Evolutionary conservation across 2,888 invertebrate genomes (phyloP), one percentile per base, ranked within the genome.

Genomic region (Thera britannica): DNA sequence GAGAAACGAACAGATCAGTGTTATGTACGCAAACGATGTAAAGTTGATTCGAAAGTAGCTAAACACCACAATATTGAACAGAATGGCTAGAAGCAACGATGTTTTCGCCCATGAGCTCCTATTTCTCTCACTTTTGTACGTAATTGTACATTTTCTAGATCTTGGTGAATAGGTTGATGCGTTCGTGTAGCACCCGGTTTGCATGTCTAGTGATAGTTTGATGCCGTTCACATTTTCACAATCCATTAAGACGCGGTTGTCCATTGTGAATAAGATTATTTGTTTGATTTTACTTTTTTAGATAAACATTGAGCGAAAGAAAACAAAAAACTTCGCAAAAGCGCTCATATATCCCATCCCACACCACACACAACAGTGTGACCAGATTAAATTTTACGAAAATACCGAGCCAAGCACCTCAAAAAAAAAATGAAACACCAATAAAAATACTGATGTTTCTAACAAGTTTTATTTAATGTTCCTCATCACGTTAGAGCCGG

Each of bases 211-310:
- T 2, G 79, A 78, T 62, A 93, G 70, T 75, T 83, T 83, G 2
- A 92, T 83, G 36, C 93, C 93, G 67, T 93, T 92, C 0, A 92
- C 87, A 76, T 93, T 93, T 71, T 89, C 88, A 49, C 84, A 78
- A 51, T 89, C 83, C 48, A 66, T 36, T 44, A 66, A 0, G 1
- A 38, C 41, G 36, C 49, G 59, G 38, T 12, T 54, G 3, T 63
- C 58, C 63, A 70, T 63, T 6, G 48, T 34, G 46, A 48, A 1
- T n/a, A 46, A 2, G 11, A n/a, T n/a, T 11, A n/a, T n/a, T n/a
- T 23, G 12, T 23, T 49, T 12, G 12, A 12, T 12, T 48, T n/a
- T 11, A 49, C 38, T 38, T 3, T 38, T 38, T 5, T 5, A 38
- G 3, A 1, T 38, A 38, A 38, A 38, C 3, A 5, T 5, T 5